Percentiles rank a stretch among this genome's conserved stretches.
phyloP scores from a whole-genome alignment of 23 tunicate species.

The Botrylloides violaceus region DNA sequence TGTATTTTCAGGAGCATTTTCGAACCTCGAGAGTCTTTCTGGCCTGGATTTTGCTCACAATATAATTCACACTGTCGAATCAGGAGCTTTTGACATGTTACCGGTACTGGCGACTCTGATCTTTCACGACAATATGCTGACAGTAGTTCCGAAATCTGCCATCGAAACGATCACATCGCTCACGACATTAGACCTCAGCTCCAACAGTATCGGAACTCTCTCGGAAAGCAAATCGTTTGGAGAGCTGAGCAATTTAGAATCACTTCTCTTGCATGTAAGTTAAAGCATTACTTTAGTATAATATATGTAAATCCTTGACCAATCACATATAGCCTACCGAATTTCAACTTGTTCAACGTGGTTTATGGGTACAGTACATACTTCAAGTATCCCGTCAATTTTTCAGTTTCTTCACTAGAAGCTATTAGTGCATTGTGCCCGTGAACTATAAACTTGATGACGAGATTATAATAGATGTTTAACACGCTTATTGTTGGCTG shows the following conservation, averaged over 20 bases:
- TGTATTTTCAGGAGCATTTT: constrained; percentile 29
- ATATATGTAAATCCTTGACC: too few species aligned
- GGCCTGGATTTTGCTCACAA: constrained; percentile 42
- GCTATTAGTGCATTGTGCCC: too few species aligned
- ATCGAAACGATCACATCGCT: constrained; percentile 31
- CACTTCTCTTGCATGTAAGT: constrained; percentile 24
- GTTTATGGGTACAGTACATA: too few species aligned
- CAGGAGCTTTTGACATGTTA: constrained; percentile 36
- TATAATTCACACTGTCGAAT: constrained; percentile 50
- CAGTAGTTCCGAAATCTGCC: constrained; percentile 50
- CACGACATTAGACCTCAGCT: constrained; percentile 49
- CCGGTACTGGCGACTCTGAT: constrained; percentile 31
- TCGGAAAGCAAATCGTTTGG: constrained; percentile 49
- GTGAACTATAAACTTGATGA: too few species aligned
- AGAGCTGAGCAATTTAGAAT: constrained; percentile 28
- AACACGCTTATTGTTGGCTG: too few species aligned
- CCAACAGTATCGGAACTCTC: constrained; percentile 36
- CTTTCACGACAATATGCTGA: constrained; percentile 33
- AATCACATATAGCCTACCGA: too few species aligned
- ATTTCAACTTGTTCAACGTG: too few species aligned
- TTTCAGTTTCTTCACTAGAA: too few species aligned
- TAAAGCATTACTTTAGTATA: too few species aligned
- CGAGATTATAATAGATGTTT: too few species aligned
- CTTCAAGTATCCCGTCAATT: too few species aligned
- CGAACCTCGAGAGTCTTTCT: constrained; percentile 28